Evolutionary conservation across 2,888 invertebrate genomes (phyloP).

Genomic region (Acleris sparsana): DNA sequence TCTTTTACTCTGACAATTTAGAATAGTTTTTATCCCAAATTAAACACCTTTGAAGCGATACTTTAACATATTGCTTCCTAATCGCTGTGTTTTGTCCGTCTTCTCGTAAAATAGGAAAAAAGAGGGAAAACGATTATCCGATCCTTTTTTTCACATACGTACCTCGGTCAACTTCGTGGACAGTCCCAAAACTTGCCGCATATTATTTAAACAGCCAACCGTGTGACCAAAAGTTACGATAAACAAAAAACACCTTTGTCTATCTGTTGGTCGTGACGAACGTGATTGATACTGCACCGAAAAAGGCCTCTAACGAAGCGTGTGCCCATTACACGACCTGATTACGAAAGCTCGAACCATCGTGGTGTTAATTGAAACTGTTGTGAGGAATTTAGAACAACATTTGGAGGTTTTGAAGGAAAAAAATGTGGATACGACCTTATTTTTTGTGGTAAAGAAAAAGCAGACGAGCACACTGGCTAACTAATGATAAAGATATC

Average conservation of each 20-base stretch:
- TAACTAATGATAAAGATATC: no score
- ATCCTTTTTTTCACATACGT: no score
- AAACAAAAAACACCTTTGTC: conserved; percentile 33
- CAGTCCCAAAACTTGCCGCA: background rate
- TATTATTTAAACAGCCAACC: conserved; percentile 13
- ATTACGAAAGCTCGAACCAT: conserved; percentile 53
- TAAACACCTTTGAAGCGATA: no score
- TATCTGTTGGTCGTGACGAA: conserved; percentile 41
- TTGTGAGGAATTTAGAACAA: conserved; percentile 17
- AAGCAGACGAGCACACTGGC: no score
- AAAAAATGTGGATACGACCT: background rate
- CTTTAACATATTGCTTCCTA: no score
- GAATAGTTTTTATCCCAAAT: no score
- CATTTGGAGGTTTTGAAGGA: background rate
- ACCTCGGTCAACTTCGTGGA: no score
- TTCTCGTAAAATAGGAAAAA: no score
- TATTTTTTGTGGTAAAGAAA: background rate
- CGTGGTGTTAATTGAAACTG: conserved; percentile 34
- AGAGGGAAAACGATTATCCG: no score
- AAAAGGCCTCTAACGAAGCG: conserved; percentile 35
- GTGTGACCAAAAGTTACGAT: conserved; percentile 24
- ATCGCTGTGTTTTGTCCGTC: no score
- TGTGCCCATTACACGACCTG: conserved; percentile 50
- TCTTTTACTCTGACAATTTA: no score
- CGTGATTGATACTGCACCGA: conserved; percentile 45